Evolutionary conservation across 2,888 invertebrate genomes (phyloP), one percentile per base, ranked within the genome.

Genomic region (Pheosia tremula): DNA sequence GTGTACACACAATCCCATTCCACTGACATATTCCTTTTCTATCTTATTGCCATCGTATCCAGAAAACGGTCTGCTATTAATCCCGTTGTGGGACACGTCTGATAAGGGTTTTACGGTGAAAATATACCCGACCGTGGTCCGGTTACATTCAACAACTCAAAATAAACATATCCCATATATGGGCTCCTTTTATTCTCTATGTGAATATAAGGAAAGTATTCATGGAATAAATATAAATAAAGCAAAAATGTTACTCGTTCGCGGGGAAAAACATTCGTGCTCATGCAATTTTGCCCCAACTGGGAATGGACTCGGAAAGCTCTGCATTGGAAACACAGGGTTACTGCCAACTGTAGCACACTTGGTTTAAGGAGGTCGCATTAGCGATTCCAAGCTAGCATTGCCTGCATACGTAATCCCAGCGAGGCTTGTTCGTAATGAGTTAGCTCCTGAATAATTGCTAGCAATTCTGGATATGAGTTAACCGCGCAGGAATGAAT

Each of bases 371-470:
- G 4, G n/a, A n/a, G 47, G 47, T 47, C 47, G 47, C 11, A n/a
- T n/a, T 47, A n/a, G n/a, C n/a, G 47, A 47, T 47, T 47, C 47
- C 47, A 47, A 11, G n/a, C 47, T n/a, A 9, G n/a, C n/a, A 9
- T 5, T 47, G 11, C 47, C n/a, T 59, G 45, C 58, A 45, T 58
- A 64, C 56, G 47, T 67, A 63, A 73, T 61, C 57, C 57, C 58
- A 38, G 49, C 37, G 58, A 4, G n/a, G 52, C 52, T 53, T 41
- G 57, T 39, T 39, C 54, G 7, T 67, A 71, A 70, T 67, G 59
- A 63, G 55, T 58, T 49, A 62, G 49, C 65, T 62, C 57, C 68
- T 72, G 60, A 72, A 72, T 74, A 74, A 74, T 74, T 61, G 62
- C 53, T 61, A 59, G 60, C 41, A 41, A 64, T 64, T 64, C 36